Evolutionary conservation across 2,888 invertebrate species (phyloP).

Genomic region (Leptinotarsa juncta): DNA sequence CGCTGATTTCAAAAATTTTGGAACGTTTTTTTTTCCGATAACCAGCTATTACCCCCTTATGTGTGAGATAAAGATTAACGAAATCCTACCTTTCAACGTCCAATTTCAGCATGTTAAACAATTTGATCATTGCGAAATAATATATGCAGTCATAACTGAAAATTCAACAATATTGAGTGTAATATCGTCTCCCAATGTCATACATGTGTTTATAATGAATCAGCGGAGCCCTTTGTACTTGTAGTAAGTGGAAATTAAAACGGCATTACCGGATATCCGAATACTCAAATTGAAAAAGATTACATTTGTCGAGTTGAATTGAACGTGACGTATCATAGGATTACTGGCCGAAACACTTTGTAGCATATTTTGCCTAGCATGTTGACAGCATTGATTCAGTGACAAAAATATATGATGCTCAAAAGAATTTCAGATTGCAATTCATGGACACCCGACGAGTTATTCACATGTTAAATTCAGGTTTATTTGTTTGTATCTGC

Average conservation of each 20-base stretch:
- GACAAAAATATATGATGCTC: background rate
- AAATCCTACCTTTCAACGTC: too few species aligned
- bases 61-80: too few species aligned
- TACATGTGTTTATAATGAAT: background rate
- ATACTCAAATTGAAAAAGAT: slow-evolving; percentile 38
- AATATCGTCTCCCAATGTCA: background rate
- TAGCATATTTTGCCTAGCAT: background rate
- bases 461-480: background rate
- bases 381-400: background rate
- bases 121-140: too few species aligned
- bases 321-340: slow-evolving; percentile 8
- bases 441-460: background rate
- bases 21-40: too few species aligned
- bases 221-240: background rate
- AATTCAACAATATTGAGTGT: background rate
- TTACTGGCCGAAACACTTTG: background rate
- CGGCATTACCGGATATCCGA: slow-evolving; percentile 28
- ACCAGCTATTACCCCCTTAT: too few species aligned
- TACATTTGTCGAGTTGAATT: slow-evolving; percentile 38
- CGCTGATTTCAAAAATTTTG: too few species aligned
- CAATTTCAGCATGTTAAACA: too few species aligned
- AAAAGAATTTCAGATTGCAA: background rate
- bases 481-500: too few species aligned
- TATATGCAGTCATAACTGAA: too few species aligned
- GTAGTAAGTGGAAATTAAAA: slow-evolving; percentile 16